phyloP scores from a whole-genome alignment of 2,113 vertebrate species.

The Phyllopteryx taeniolatus region DNA sequence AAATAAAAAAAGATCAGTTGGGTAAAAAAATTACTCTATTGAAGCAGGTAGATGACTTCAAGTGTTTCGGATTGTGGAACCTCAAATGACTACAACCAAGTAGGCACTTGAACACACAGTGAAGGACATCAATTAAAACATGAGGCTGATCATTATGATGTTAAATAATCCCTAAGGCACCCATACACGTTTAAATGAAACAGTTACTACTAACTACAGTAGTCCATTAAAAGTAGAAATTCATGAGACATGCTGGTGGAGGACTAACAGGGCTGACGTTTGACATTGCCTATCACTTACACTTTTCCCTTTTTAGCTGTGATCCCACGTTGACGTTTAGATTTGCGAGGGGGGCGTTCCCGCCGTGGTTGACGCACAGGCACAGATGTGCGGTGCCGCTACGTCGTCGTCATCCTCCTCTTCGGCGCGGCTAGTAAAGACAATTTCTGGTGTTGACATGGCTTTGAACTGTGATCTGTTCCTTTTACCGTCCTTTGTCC shows the following conservation, averaged over 20 bases:
- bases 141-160: too few species aligned
- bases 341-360: slow-evolving; percentile 12
- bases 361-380: slow-evolving; percentile 7
- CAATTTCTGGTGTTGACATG: slow-evolving; percentile 13
- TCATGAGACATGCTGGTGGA: slow-evolving; percentile 22
- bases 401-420: neutral
- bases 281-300: slow-evolving; percentile 25
- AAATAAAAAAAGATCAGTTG: neutral
- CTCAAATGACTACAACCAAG: neutral
- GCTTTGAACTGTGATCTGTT: slow-evolving; percentile 40
- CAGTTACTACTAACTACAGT: slow-evolving; percentile 37
- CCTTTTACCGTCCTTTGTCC: slow-evolving; percentile 37
- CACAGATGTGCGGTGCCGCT: slow-evolving; percentile 19
- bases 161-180: slow-evolving; percentile 23
- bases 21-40: neutral
- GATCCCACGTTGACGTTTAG: slow-evolving; percentile 7
- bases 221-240: slow-evolving; percentile 32
- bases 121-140: slow-evolving; percentile 12
- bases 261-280: slow-evolving; percentile 15
- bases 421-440: slow-evolving; percentile 3
- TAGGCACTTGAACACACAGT: slow-evolving; percentile 17
- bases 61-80: slow-evolving; percentile 2
- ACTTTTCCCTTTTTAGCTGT: slow-evolving; percentile 39
- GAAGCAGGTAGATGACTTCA: slow-evolving; percentile 11
- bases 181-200: slow-evolving; percentile 15